phyloP scores from a whole-genome alignment of 2,113 vertebrate genomes.

The Cricetomys ansorgei region DNA sequence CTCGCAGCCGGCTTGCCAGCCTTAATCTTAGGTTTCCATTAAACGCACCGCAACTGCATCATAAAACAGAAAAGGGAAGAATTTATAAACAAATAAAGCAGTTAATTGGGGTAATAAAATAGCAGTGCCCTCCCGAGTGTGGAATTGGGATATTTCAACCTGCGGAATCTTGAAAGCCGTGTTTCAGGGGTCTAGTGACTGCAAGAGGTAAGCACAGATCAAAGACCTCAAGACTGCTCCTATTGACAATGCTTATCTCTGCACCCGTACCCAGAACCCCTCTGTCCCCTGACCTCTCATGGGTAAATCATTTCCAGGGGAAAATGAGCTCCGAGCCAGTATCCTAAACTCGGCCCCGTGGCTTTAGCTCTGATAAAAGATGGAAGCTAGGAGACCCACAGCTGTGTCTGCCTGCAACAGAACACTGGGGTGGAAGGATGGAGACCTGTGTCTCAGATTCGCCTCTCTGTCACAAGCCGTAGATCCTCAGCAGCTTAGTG shows the following conservation, averaged over 20 bases:
- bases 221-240: conserved; percentile 40
- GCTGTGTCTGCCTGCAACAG: neutral
- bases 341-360: neutral
- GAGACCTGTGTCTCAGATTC: neutral
- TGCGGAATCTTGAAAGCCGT: conserved; percentile 38
- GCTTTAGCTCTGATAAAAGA: neutral
- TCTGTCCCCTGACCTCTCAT: neutral
- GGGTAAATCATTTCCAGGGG: neutral
- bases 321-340: neutral
- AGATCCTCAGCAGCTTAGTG: too few relatives aligned
- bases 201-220: conserved; percentile 44
- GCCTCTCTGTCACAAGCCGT: neutral
- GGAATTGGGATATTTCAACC: conserved; percentile 57
- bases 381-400: neutral
- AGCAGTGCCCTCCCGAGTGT: conserved; percentile 62
- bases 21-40: conserved; percentile 77
- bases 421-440: neutral
- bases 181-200: conserved; percentile 29
- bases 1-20: conserved; percentile 62
- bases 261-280: neutral
- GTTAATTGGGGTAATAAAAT: conserved; percentile 82
- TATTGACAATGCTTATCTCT: neutral
- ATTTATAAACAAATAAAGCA: conserved; percentile 84
- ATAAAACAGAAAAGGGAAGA: conserved; percentile 83
- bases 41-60: conserved; percentile 80